phyloP scores from a whole-genome alignment of 2,113 vertebrate species.

The Epinephelus lanceolatus region DNA sequence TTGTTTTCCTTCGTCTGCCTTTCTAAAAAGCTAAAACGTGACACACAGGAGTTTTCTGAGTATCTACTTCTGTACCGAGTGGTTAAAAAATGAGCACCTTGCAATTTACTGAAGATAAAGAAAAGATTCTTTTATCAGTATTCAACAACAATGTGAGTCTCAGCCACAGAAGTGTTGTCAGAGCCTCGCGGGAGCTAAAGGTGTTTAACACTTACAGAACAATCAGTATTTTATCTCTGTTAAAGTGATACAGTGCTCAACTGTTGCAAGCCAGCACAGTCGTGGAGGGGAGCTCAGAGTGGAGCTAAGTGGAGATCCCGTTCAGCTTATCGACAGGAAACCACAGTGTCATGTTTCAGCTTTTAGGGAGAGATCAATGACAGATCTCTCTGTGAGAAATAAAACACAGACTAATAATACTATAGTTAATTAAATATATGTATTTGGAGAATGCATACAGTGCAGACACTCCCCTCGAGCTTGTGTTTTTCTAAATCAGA shows the following conservation, averaged over 20 bases:
- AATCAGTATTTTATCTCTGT: background rate
- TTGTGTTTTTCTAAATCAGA: background rate
- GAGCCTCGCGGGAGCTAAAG: background rate
- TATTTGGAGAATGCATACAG: background rate
- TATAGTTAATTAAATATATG: background rate
- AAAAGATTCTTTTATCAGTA: no score
- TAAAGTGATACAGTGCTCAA: background rate
- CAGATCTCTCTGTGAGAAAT: background rate
- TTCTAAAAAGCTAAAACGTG: background rate
- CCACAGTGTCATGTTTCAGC: background rate
- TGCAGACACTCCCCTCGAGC: background rate
- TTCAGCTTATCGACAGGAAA: background rate
- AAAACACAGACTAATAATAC: no score
- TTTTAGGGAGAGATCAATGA: background rate
- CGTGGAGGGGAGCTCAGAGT: background rate
- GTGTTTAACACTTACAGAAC: background rate
- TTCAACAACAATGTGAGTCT: background rate
- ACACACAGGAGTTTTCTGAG: background rate
- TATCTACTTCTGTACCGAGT: background rate
- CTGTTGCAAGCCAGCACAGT: background rate
- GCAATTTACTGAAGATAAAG: background rate
- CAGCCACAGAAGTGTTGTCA: background rate
- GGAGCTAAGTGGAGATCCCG: background rate
- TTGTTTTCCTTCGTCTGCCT: no score
- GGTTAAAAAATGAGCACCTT: background rate